phyloP scores from a whole-genome alignment of 92 coral and sea anemone species.

The Isaurus tuberculatus region DNA sequence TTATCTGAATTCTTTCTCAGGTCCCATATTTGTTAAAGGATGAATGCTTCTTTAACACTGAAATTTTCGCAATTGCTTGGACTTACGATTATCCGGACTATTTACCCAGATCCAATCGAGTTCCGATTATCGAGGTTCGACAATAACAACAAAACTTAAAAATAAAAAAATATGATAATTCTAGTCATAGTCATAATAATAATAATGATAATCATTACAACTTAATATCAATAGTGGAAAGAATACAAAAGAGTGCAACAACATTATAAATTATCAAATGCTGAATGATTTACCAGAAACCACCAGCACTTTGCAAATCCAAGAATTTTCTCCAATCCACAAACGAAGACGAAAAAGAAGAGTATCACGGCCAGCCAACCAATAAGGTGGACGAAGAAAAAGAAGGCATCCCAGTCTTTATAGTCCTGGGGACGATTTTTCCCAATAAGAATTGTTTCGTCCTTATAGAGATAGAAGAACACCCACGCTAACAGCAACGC shows the following conservation, averaged over 20 bases:
- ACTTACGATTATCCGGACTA: too few relatives aligned
- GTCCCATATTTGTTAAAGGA: too few relatives aligned
- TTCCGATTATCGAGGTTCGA: too few relatives aligned
- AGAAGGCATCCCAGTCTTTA: slow-evolving; percentile 2
- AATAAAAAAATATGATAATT: too few relatives aligned
- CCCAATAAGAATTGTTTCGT: background rate
- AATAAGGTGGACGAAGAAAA: slow-evolving; percentile 37
- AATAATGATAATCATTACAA: too few relatives aligned
- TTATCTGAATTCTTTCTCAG: too few relatives aligned
- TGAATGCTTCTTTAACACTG: too few relatives aligned
- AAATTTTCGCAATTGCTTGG: too few relatives aligned
- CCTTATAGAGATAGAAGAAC: slow-evolving; percentile 22
- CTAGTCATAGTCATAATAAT: too few relatives aligned
- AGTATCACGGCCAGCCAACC: slow-evolving; percentile 42
- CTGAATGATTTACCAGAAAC: slow-evolving; percentile 23
- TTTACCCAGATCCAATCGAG: too few relatives aligned
- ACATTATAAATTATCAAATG: background rate
- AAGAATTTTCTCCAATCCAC: slow-evolving; percentile 35
- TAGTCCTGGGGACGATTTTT: slow-evolving; percentile 37
- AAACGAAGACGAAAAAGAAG: slow-evolving; percentile 28
- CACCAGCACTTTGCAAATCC: slow-evolving; percentile 48
- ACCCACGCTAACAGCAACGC: slow-evolving; percentile 41
- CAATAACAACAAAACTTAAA: too few relatives aligned
- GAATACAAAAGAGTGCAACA: background rate
- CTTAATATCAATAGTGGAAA: too few relatives aligned